Conservation (phyloP, 2,113 vertebrate genomes). For the Labrus mixtus region DNA sequence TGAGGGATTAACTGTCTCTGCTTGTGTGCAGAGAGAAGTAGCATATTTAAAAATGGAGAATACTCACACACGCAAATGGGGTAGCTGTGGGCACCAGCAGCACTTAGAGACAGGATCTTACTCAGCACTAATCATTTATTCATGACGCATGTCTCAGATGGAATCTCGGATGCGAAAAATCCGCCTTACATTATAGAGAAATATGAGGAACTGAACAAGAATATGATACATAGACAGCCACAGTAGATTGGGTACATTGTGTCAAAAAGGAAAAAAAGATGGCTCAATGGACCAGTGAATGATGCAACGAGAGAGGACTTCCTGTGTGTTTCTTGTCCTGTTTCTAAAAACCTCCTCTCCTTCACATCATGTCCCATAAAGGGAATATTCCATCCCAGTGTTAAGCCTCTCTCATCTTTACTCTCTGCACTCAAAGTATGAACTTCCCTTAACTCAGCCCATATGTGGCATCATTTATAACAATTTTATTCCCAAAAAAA, state of each 20-base stretch:
- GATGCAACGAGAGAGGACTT: neutral
- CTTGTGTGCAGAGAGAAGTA: conserved; percentile 29
- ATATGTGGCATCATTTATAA: neutral
- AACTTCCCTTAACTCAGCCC: conserved; percentile 8
- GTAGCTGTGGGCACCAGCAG: conserved; percentile 47
- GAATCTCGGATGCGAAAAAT: conserved; percentile 52
- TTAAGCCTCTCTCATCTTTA: conserved; percentile 19
- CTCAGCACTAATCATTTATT: conserved; percentile 80
- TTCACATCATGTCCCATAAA: conserved; percentile 27
- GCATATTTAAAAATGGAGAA: conserved; percentile 29
- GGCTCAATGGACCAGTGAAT: neutral
- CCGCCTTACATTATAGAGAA: conserved; percentile 23
- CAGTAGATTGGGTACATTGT: neutral
- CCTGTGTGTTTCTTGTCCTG: neutral
- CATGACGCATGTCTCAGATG: conserved; percentile 61
- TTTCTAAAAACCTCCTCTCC: conserved; percentile 10
- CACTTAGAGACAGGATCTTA: conserved; percentile 70
- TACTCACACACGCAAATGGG: conserved; percentile 13
- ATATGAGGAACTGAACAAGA: conserved; percentile 3
- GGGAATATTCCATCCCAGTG: conserved; percentile 41
- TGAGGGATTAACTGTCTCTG: neutral
- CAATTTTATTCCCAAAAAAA: neutral
- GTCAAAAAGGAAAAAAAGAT: neutral
- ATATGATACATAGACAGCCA: neutral
- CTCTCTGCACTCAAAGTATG: conserved; percentile 9